Evolutionary conservation across 2,888 invertebrate species (phyloP), one percentile per base, ranked within the genome.

Genomic region (Drosophila parthenogenetica): DNA sequence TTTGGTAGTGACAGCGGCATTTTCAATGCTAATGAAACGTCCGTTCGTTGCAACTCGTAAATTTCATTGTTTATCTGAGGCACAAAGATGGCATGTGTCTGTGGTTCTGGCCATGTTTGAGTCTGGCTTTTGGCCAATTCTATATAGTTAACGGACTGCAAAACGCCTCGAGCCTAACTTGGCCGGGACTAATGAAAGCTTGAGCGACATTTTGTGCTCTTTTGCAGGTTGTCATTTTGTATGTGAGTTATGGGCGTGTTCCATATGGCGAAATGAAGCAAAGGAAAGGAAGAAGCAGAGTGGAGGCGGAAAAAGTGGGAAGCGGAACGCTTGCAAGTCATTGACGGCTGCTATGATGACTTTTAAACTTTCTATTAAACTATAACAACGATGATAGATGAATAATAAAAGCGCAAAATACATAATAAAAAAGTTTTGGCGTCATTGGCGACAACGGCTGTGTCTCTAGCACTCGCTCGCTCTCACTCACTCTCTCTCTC

Each of bases 331-430:
- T 75, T 49, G 88, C 88, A 86, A 83, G 88, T 86, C 88, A 83
- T 88, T 80, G 65, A 57, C 57, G 72, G 81, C 68, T 70, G 66
- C 67, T 62, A 55, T 79, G 85, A 89, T 85, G 85, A 85, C 85
- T 85, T 85, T 85, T 89, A 84, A 85, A 85, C 85, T 85, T 85
- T 85, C 85, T 85, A 85, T 85, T 85, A 89, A 85, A 85, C 89
- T 85, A 89, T 89, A 89, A 79, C 79, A 79, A 60, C 87, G 85
- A 85, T 85, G 89, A 85, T 85, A 85, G 89, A 85, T 85, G 85
- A 89, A 85, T 85, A 85, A 87, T 85, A 85, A 85, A 81, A 85
- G 79, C 70, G 70, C 61, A 84, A 84, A 83, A 88, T 88, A 87
- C 87, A 88, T 87, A 88, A 88, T 84, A 84, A 81, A 87, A 84